A percentile compares a stretch with the other conserved stretches of the same genome.
phyloP scores from a whole-genome alignment of 2,888 invertebrate species.

The Drosophila paramelanica region DNA sequence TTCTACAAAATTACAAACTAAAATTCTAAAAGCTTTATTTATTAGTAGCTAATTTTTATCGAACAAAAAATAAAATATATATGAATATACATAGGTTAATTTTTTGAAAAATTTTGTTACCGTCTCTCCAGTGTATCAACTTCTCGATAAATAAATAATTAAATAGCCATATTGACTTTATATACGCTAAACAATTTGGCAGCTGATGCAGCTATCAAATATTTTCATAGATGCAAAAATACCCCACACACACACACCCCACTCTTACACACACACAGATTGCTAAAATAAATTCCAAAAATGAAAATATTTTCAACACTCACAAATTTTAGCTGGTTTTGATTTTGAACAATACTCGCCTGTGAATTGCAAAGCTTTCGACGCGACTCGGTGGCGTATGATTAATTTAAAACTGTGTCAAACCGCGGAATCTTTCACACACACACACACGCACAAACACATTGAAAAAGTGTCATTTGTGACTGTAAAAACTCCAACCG shows the following conservation, averaged over 20 bases:
- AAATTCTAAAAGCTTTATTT: no score
- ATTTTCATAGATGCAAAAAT: constrained; percentile 1
- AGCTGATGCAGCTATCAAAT: constrained; percentile 32
- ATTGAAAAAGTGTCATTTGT: constrained; percentile 36
- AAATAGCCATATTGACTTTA: constrained; percentile 5
- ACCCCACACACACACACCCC: not conserved
- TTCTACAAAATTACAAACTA: no score
- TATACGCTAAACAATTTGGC: constrained; percentile 4
- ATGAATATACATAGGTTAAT: no score
- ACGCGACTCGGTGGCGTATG: constrained; percentile 68
- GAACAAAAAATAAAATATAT: no score
- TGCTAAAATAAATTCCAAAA: constrained; percentile 33
- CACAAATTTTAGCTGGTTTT: constrained; percentile 33
- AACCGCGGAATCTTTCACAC: constrained; percentile 62
- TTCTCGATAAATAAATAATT: constrained; percentile 5
- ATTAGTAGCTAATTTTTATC: no score
- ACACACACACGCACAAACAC: constrained; percentile 17
- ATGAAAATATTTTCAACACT: constrained; percentile 49
- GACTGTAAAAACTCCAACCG: constrained; percentile 59
- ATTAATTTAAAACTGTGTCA: constrained; percentile 79
- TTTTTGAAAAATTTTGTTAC: not conserved
- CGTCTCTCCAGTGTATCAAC: not conserved
- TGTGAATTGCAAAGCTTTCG: constrained; percentile 59
- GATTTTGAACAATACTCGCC: constrained; percentile 45
- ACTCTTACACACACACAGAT: not conserved